Evolutionary conservation across 2,113 vertebrate species (phyloP).

Genomic region (Phylloscopus whistleri): DNA sequence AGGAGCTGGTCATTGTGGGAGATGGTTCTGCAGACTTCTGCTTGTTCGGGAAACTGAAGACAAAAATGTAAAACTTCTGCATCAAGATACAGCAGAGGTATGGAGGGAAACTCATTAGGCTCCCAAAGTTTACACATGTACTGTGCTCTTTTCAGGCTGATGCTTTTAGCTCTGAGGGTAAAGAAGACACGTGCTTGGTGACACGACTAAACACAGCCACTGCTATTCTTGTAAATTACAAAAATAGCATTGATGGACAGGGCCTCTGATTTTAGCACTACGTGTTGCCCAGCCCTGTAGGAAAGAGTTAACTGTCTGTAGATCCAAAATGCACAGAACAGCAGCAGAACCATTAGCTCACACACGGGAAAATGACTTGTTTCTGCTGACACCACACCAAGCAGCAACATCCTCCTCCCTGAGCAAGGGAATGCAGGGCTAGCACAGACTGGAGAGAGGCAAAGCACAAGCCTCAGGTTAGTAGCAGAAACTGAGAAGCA

Average conservation of each 20-base stretch:
- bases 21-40: conserved; percentile 90
- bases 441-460: background rate
- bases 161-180: background rate
- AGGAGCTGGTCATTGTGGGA: conserved; percentile 85
- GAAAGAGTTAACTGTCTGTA: background rate
- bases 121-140: background rate
- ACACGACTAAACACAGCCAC: background rate
- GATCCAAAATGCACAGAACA: background rate
- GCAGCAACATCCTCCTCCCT: background rate
- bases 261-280: background rate
- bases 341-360: conserved; percentile 12
- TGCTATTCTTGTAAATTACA: background rate
- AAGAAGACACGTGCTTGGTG: background rate
- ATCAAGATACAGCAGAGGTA: background rate
- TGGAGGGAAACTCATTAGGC: background rate
- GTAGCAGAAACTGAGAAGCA: background rate
- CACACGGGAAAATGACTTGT: background rate
- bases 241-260: background rate
- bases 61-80: background rate
- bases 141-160: background rate
- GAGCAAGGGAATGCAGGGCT: background rate
- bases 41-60: conserved; percentile 93
- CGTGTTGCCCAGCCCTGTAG: background rate
- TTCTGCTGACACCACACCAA: conserved; percentile 39
- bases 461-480: background rate